These are phyloP conservation scores for Carettochelys insculpta DNA, from an alignment of 2,113 vertebrate species.

Conservation along the genomic window DNA sequence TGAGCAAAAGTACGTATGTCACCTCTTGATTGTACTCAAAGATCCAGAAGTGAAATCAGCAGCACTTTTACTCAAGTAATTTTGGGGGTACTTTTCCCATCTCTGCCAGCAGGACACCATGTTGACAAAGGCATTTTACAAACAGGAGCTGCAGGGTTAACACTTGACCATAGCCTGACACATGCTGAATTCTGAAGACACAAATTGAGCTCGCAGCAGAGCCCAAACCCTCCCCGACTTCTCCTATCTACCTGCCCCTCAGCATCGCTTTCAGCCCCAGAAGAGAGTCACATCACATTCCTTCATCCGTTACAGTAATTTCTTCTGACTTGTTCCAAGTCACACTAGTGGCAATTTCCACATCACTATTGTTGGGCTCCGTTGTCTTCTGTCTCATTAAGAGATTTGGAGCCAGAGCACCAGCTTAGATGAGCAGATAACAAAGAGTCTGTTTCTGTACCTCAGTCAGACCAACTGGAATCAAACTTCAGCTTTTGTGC, in stretches of 20 bases:
- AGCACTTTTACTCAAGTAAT: too few species aligned
- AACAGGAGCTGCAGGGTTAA: neutral
- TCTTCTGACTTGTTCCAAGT: neutral
- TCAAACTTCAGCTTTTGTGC: neutral
- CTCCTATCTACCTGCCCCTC: neutral
- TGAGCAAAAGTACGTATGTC: too few species aligned
- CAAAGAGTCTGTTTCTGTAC: neutral
- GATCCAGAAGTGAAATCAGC: too few species aligned
- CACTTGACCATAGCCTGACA: neutral
- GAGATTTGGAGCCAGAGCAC: rapidly evolving
- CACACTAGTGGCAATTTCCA: neutral
- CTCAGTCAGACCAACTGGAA: neutral
- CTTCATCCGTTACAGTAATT: neutral
- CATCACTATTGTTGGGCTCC: neutral
- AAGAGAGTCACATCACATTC: neutral
- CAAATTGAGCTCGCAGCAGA: neutral
- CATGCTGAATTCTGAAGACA: neutral
- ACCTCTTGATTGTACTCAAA: too few species aligned
- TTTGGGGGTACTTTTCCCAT: too few species aligned
- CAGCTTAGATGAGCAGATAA: neutral
- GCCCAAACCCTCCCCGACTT: neutral
- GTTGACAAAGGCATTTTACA: neutral
- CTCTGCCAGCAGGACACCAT: neutral
- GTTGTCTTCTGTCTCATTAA: neutral
- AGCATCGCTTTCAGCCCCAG: neutral